Conservation (phyloP, 2,888 invertebrate genomes). For the Oscheius sp. region DNA sequence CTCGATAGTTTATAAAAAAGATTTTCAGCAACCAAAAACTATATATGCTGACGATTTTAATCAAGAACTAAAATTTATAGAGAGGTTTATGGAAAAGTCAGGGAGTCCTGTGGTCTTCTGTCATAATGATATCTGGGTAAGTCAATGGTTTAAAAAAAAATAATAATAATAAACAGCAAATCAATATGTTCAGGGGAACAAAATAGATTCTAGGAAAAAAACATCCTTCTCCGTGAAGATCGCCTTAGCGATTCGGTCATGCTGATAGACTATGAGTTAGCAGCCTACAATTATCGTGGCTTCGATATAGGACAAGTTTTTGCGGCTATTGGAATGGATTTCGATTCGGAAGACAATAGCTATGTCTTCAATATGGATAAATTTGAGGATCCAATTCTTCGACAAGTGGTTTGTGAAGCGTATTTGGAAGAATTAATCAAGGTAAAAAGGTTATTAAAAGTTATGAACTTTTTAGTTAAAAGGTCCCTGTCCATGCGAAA, state of each 20-base stretch:
- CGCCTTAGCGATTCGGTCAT: slow-evolving; percentile 40
- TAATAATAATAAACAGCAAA: background rate
- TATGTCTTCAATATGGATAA: slow-evolving; percentile 47
- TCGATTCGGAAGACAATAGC: slow-evolving; percentile 36
- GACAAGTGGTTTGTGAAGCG: slow-evolving; percentile 42
- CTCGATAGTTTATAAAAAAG: too few relatives aligned
- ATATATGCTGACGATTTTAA: slow-evolving; percentile 48
- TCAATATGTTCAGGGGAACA: background rate
- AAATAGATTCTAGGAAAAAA: slow-evolving; percentile 37
- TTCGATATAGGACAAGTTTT: slow-evolving; percentile 57
- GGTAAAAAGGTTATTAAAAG: slow-evolving; percentile 23
- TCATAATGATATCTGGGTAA: slow-evolving; percentile 71
- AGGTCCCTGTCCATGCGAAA: background rate
- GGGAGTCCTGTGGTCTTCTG: slow-evolving; percentile 77
- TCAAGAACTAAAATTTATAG: slow-evolving; percentile 52
- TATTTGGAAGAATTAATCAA: slow-evolving; percentile 51
- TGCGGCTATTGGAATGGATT: slow-evolving; percentile 53
- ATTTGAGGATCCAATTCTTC: slow-evolving; percentile 41
- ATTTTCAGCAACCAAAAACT: slow-evolving; percentile 44
- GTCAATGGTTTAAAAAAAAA: background rate
- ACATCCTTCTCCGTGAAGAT: slow-evolving; percentile 47
- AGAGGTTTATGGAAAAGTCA: slow-evolving; percentile 44
- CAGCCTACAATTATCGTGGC: slow-evolving; percentile 56
- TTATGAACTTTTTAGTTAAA: slow-evolving; percentile 31
- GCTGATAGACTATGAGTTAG: slow-evolving; percentile 55